Evolutionary conservation across 2,888 invertebrate genomes (phyloP).

Genomic region (Tetropium fuscum): DNA sequence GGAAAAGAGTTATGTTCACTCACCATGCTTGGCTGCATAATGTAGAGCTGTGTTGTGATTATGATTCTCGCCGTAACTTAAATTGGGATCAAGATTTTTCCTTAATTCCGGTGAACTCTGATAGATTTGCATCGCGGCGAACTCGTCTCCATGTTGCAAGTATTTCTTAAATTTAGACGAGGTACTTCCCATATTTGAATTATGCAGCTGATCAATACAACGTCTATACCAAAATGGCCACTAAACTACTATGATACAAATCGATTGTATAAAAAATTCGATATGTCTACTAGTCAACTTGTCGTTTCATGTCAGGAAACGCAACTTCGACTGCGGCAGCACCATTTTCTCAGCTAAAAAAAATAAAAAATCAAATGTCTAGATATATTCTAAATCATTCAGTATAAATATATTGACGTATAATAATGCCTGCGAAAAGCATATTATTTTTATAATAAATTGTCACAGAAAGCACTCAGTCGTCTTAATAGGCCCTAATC

Average conservation of each 20-base stretch:
- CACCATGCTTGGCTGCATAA: conserved; percentile 74
- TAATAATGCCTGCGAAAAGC: no score
- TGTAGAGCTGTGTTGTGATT: conserved; percentile 77
- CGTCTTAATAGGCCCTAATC: no score
- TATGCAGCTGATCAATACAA: background rate
- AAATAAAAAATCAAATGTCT: background rate
- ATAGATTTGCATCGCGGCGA: conserved; percentile 75
- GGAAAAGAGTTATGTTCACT: conserved; percentile 27
- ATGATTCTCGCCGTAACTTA: conserved; percentile 75
- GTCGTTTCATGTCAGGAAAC: conserved; percentile 62
- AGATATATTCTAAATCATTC: background rate
- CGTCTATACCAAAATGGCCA: conserved; percentile 5
- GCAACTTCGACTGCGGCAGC: conserved; percentile 47
- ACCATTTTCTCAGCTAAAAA: conserved; percentile 50
- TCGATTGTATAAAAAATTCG: conserved; percentile 45
- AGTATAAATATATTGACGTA: background rate
- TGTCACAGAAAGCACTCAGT: no score
- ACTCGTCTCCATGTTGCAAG: conserved; percentile 77
- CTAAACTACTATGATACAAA: conserved; percentile 37
- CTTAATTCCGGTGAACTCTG: conserved; percentile 74
- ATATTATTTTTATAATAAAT: no score
- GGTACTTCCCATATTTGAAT: conserved; percentile 73
- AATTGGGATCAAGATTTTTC: conserved; percentile 75
- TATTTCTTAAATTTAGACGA: conserved; percentile 78
- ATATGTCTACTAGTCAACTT: conserved; percentile 52